Base-by-base conservation (phyloP, 2,113 vertebrate genomes). In the Cebus imitator region DNA sequence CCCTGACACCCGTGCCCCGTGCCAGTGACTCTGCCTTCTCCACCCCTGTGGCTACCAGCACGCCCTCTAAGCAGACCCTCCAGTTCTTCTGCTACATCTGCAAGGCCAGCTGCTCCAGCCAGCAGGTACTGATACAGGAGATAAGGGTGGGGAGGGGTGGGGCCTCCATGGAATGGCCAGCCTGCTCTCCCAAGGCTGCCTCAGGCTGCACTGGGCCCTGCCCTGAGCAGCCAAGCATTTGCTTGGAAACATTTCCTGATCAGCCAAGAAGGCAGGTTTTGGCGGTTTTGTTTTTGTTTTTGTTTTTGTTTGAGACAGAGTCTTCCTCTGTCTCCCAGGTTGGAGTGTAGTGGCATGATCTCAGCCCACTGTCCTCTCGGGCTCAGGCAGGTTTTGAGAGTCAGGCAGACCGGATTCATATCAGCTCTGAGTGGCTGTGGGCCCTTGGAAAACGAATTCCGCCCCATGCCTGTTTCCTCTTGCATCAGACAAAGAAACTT, bases 81-180 rank as follows among this genome's bases (percentile, higher is more conserved):
- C 99, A 99, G 97, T 99, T 99, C 98, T 99, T 99, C 98, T 99
- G 99, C 97, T 99, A 99, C 16, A 99, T 99, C 97, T 99, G 99
- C 98, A 99, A 99, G 98, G 99, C 99, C 86, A 99, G 99, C 97
- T 99, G 99, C 97, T 98, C 98, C 97, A 99, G 99, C 98, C 99
- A 99, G 98, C 99, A 99, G 99, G 99, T 99, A 98, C 82, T 16
- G 2, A 50, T 70, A 52, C 16, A 0, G 2, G 37, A 27, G 73
- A 3, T 43, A 4, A 0, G 21, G 25, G 61, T 4, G 85, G 68
- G 23, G 58, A 43, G 45, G 68, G 27, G 0, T 25, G 17, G n/a
- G 50, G 70, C 70, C 43, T 79, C 2, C 5, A 0, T 6, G 52
- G 64, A 37, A 2, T 7, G 4, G 11, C 3, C 7, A 40, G 70